phyloP scores from a whole-genome alignment of 2,113 vertebrate genomes.

The Camarhynchus parvulus region DNA sequence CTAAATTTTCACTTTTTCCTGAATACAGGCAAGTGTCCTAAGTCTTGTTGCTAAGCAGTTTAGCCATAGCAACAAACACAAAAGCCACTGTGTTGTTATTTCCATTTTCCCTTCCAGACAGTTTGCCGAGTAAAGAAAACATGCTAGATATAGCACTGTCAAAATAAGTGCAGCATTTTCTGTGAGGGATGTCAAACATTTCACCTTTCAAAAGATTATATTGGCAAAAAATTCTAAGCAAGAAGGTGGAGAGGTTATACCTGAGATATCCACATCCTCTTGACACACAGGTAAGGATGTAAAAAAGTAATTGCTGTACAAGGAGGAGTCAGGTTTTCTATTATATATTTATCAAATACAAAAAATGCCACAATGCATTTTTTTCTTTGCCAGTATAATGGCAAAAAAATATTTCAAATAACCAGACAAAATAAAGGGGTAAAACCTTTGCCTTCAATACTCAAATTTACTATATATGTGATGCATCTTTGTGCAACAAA shows the following conservation, averaged over 20 bases:
- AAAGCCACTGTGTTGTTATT: conserved; percentile 38
- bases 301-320: not conserved
- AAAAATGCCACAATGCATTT: not conserved
- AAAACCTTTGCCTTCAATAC: not conserved
- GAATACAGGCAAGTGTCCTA: conserved; percentile 32
- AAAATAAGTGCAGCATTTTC: conserved; percentile 58
- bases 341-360: not conserved
- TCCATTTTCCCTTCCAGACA: conserved; percentile 50
- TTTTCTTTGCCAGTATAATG: not conserved
- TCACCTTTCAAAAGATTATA: conserved; percentile 47
- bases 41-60: conserved; percentile 65
- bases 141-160: conserved; percentile 39
- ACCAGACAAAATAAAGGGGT: not conserved
- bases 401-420: not conserved
- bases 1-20: not conserved
- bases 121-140: conserved; percentile 55
- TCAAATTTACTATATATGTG: not conserved
- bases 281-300: not conserved
- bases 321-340: not conserved
- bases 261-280: not conserved
- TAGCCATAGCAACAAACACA: conserved; percentile 67
- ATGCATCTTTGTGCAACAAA: not conserved
- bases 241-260: not conserved
- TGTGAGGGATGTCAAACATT: conserved; percentile 46
- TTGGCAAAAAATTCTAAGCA: conserved; percentile 41